Evolutionary conservation across 2,113 vertebrate species (phyloP).

Genomic region (Arothron firmamentum): DNA sequence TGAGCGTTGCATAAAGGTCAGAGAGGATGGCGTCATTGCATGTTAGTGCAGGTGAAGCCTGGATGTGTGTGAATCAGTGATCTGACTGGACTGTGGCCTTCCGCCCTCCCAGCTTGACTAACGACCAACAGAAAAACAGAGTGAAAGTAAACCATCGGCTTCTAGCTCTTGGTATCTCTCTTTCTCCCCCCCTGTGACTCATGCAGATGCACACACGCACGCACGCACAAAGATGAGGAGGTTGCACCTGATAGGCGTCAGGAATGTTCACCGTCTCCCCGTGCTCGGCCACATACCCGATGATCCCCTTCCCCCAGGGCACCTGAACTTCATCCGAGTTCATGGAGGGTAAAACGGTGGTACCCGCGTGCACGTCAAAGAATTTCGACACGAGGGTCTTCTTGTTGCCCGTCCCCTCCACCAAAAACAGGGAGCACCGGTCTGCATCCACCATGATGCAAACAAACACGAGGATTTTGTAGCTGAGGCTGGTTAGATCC

Average conservation of each 20-base stretch:
- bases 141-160: constrained; percentile 5
- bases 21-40: not conserved
- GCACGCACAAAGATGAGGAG: constrained; percentile 36
- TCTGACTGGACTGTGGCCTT: not conserved
- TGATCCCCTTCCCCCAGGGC: constrained; percentile 97
- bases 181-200: constrained; percentile 25
- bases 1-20: not conserved
- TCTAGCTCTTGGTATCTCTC: constrained; percentile 2
- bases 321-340: constrained; percentile 95
- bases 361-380: constrained; percentile 96
- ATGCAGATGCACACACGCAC: constrained; percentile 23
- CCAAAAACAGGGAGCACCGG: constrained; percentile 92
- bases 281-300: constrained; percentile 95
- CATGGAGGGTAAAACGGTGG: constrained; percentile 86
- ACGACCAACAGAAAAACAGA: constrained; percentile 18
- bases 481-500: constrained; percentile 93
- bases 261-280: constrained; percentile 96
- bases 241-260: constrained; percentile 95
- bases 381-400: constrained; percentile 95
- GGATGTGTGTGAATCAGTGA: not conserved
- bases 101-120: constrained; percentile 7
- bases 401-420: constrained; percentile 88
- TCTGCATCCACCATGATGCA: constrained; percentile 97
- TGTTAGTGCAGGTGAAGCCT: not conserved
- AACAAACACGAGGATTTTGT: constrained; percentile 96